Evolutionary conservation across 2,797 vertebrate genomes (phyloP).

Genomic region (Heteromormyrus szaboi): DNA sequence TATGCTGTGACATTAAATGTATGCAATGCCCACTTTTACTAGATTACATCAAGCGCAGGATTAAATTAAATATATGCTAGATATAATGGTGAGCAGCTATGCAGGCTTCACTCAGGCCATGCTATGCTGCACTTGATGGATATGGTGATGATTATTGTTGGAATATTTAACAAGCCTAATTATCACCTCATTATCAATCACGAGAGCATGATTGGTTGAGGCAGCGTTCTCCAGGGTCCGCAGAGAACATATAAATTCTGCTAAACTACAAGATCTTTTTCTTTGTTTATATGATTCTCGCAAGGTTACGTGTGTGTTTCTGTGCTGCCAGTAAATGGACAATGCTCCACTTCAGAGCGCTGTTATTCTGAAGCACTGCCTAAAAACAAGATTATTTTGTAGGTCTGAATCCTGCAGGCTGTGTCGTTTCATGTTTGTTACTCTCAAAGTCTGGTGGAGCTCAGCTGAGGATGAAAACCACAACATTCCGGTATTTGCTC

Average conservation of each 20-base stretch:
- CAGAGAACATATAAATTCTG: neutral
- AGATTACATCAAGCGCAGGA: neutral
- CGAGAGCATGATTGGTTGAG: neutral
- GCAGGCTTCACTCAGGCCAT: neutral
- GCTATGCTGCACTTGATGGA: neutral
- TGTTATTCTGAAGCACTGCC: neutral
- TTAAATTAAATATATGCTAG: neutral
- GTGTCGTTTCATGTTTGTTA: neutral
- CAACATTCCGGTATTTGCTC: slow-evolving; percentile 5
- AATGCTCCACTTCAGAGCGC: neutral
- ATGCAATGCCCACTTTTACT: neutral
- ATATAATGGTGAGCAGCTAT: neutral
- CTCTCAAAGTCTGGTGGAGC: neutral
- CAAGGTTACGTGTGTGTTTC: neutral
- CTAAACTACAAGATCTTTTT: neutral
- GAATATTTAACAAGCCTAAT: slow-evolving; percentile 9
- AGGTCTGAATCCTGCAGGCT: neutral
- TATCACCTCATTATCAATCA: slow-evolving; percentile 13
- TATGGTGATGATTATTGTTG: neutral
- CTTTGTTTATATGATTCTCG: neutral
- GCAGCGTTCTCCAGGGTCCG: neutral
- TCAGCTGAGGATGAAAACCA: neutral
- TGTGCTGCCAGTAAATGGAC: neutral
- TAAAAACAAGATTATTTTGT: neutral
- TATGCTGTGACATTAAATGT: neutral